Conservation (phyloP, 2,797 vertebrate species). For the Novumbra hubbsi region DNA sequence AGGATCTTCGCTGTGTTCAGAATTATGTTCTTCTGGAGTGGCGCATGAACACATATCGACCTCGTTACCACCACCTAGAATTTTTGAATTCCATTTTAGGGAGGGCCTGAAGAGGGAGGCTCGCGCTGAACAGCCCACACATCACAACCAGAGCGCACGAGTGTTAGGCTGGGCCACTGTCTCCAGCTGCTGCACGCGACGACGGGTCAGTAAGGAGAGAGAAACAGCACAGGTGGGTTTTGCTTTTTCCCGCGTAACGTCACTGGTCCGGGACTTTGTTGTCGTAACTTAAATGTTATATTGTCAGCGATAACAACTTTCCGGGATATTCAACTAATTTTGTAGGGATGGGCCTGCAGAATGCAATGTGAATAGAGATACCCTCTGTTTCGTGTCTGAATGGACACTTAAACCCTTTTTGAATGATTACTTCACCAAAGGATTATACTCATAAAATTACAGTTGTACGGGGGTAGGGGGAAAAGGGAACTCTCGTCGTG, state of each 20-base stretch:
- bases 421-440: neutral
- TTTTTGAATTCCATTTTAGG: constrained; percentile 38
- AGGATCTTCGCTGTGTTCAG: neutral
- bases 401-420: constrained; percentile 1
- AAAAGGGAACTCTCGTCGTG: neutral
- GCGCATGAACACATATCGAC: neutral
- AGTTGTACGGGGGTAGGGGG: neutral
- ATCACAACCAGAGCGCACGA: neutral
- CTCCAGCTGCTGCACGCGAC: neutral
- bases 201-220: neutral
- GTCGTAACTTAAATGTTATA: neutral
- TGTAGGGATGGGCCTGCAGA: neutral
- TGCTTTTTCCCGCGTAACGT: neutral
- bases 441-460: neutral
- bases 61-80: constrained; percentile 21
- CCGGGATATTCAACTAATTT: neutral
- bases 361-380: neutral
- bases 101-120: constrained; percentile 22
- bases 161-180: neutral
- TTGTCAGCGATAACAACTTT: neutral
- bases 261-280: neutral
- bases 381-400: neutral
- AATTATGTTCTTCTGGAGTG: neutral
- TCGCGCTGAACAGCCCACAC: neutral
- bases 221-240: neutral